Evolutionary conservation across 2,888 invertebrate species (phyloP), one percentile per base, ranked within the genome.

Genomic region (Fragum whitleyi): DNA sequence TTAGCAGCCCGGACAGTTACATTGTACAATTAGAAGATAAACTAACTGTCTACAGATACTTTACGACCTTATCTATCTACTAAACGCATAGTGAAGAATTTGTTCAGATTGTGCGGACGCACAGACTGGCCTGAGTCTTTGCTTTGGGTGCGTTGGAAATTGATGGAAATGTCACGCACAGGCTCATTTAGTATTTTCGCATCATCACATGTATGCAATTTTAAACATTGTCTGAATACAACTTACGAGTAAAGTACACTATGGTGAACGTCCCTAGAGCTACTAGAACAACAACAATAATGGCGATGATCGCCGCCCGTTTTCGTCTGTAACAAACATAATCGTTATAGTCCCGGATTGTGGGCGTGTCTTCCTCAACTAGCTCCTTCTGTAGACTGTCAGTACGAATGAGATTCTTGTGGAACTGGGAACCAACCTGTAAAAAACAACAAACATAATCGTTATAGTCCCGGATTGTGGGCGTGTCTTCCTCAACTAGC

Each of bases 391-490:
- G 39, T 14, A 42, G 42, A n/a, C 42, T 65, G 7, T 42, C 42
- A 0, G 39, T 23, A 7, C 36, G 39, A n/a, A 65, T 65, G 19
- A 65, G 29, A 36, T 65, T 39, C 23, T 65, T 65, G 23, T 42
- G 65, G 26, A 65, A 39, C 36, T 23, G 32, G n/a, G 65, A 42
- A 11, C 42, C 42, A 21, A 65, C 42, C 65, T 65, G 65, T 3
- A 47, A 62, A n/a, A n/a, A n/a, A n/a, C n/a, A 26, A 29, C 65
- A 65, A 14, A 65, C 42, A 65, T 65, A 65, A 21, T 65, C 65
- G 29, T 39, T 65, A n/a, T 65, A 65, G 23, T 65, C 42, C 16
- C 65, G 39, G 39, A 65, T 65, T 21, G 42, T 65, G n/a, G 61
- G 29, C 26, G 21, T 36, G 26, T 42, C 42, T 11, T 42, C 65